Percentiles rank a stretch among this genome's conserved stretches.
phyloP scores from a whole-genome alignment of 2,113 vertebrate species.

The Illadopsis cleaveri region DNA sequence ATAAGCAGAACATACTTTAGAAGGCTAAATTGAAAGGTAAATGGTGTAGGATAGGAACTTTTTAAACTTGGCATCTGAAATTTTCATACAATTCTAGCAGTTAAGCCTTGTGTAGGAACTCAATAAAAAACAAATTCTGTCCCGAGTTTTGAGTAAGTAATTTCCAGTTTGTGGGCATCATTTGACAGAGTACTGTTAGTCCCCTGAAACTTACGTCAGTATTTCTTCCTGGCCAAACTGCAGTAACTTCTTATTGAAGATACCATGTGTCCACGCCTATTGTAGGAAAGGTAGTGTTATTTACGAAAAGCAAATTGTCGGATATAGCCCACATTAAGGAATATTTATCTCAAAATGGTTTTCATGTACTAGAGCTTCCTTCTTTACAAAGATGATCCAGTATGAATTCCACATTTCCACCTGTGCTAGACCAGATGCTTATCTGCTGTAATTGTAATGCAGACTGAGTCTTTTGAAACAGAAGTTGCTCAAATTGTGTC shows the following conservation, averaged over 20 bases:
- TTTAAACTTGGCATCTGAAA: not conserved
- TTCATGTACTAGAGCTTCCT: not conserved
- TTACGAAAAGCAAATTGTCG: not conserved
- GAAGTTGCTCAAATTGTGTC: not conserved
- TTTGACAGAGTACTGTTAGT: not conserved
- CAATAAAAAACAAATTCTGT: not conserved
- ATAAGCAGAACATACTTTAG: not conserved
- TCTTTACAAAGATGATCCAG: not conserved
- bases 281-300: not conserved
- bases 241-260: not conserved
- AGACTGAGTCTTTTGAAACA: not conserved
- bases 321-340: not conserved
- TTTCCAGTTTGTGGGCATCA: not conserved
- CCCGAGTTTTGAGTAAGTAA: not conserved
- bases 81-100: not conserved
- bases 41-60: not conserved
- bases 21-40: not conserved
- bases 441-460: not conserved
- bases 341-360: not conserved
- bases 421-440: not conserved
- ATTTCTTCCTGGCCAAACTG: not conserved
- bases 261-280: fast-evolving
- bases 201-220: not conserved
- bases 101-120: not conserved
- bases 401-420: not conserved